Conservation (phyloP, 2,113 vertebrate species). For the Tamias sibiricus region DNA sequence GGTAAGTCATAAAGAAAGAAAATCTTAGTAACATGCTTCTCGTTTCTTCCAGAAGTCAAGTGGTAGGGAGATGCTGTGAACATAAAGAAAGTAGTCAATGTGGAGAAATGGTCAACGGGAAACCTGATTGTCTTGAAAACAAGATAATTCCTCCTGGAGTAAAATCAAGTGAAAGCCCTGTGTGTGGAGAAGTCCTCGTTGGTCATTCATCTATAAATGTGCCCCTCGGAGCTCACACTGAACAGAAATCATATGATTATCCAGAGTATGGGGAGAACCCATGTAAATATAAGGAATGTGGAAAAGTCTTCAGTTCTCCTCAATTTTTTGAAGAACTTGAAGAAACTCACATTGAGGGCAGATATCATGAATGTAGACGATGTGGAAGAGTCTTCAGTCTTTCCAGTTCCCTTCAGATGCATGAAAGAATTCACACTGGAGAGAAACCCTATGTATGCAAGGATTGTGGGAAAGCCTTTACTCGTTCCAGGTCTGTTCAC, state of each 20-base stretch:
- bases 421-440: background rate
- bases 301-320: slow-evolving; percentile 21
- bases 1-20: background rate
- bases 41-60: background rate
- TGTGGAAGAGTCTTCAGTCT: background rate
- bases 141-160: background rate
- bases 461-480: background rate
- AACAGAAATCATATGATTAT: too few species aligned
- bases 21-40: background rate
- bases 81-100: background rate
- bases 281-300: slow-evolving; percentile 51
- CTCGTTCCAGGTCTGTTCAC: too few species aligned
- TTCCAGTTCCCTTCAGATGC: background rate
- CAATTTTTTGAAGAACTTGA: background rate
- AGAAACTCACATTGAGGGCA: background rate
- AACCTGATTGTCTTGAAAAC: too few species aligned
- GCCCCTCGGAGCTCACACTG: too few species aligned
- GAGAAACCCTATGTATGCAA: background rate
- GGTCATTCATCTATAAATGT: background rate
- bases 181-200: background rate
- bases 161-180: background rate
- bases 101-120: too few species aligned
- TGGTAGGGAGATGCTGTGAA: slow-evolving; percentile 5
- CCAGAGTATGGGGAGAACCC: slow-evolving; percentile 41
- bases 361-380: background rate